Evolutionary conservation across 2,113 vertebrate species (phyloP).

Genomic region (Myrmecobius fasciatus): DNA sequence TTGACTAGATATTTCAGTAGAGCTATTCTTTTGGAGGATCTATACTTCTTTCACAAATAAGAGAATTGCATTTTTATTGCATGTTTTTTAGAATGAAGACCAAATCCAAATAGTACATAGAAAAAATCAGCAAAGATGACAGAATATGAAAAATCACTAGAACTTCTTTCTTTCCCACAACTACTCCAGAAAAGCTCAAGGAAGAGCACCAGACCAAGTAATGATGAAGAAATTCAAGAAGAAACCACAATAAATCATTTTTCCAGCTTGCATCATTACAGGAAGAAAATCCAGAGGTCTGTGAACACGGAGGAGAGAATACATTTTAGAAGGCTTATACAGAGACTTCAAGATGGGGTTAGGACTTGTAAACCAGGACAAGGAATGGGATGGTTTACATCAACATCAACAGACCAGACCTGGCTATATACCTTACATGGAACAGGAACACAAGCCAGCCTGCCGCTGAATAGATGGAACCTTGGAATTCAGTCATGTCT

Average conservation of each 20-base stretch:
- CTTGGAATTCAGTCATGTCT: not conserved
- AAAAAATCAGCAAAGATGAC: not conserved
- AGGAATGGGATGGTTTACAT: not conserved
- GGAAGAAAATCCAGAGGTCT: not conserved
- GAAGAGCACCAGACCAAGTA: not conserved
- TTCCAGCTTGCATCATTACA: not conserved
- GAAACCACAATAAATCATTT: not conserved
- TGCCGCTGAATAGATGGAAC: not conserved
- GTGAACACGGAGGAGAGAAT: not conserved
- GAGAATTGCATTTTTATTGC: not conserved
- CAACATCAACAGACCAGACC: not conserved
- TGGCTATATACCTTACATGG: not conserved
- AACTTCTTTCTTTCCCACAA: not conserved
- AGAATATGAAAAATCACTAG: not conserved
- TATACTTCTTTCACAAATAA: not conserved
- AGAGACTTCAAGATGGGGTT: not conserved
- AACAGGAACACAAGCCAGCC: not conserved
- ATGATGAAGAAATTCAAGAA: not conserved
- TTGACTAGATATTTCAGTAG: not conserved
- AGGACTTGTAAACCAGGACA: not conserved
- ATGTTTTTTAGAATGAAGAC: not conserved
- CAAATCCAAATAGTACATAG: not conserved
- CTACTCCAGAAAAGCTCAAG: not conserved
- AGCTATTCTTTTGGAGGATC: not conserved
- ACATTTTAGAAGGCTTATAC: not conserved